These are phyloP conservation scores for Uropetala carovei DNA, from an alignment of 2,888 invertebrate species.

Conservation along the genomic window DNA sequence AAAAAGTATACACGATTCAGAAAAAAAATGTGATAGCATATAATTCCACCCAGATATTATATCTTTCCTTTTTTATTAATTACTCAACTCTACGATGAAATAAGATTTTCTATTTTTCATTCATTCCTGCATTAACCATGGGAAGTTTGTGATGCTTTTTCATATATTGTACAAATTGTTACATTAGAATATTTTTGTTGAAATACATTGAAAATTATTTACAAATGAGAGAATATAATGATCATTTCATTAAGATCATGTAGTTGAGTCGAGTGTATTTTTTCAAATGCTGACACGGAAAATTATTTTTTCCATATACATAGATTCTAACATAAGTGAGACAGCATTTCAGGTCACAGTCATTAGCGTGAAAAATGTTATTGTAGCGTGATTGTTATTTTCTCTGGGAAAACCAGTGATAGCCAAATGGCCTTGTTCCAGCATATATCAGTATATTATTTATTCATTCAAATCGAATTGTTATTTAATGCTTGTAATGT, in stretches of 20 bases:
- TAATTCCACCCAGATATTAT: not conserved
- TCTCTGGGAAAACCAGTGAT: not conserved
- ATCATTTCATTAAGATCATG: too few species aligned
- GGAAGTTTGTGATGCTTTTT: not conserved
- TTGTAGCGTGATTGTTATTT: too few species aligned
- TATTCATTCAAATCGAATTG: not conserved
- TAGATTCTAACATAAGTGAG: too few species aligned
- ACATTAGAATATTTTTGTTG: not conserved
- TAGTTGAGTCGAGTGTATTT: too few species aligned
- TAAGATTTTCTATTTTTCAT: not conserved
- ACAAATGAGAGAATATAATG: not conserved
- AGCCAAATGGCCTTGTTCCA: not conserved
- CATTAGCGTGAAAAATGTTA: too few species aligned
- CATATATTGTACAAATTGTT: not conserved
- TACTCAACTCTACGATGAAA: not conserved
- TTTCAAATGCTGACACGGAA: too few species aligned
- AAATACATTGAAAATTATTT: not conserved
- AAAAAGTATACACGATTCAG: too few species aligned
- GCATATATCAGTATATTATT: not conserved
- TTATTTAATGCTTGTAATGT: not conserved
- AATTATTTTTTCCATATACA: too few species aligned
- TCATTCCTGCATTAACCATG: not conserved
- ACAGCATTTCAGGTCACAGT: too few species aligned
- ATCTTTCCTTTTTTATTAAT: not conserved
- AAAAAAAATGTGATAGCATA: too few species aligned